Conservation (phyloP, 2,113 vertebrate species). For the Macroglossus sobrinus region DNA sequence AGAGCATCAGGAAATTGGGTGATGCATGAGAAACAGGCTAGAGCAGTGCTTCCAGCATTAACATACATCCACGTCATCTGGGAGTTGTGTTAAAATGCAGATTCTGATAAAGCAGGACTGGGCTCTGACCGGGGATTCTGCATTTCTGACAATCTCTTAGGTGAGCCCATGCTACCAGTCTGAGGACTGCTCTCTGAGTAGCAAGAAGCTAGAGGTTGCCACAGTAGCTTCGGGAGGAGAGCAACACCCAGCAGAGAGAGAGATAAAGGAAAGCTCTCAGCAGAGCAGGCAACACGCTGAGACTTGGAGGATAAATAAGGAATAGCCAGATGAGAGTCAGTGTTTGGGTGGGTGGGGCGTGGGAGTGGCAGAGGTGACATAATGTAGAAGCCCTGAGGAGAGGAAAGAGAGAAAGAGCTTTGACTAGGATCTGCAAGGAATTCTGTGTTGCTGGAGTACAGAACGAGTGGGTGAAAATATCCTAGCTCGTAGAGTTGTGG, state of each 20-base stretch:
- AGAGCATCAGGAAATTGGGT: neutral
- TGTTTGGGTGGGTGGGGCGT: neutral
- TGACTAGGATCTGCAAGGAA: neutral
- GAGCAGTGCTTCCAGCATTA: neutral
- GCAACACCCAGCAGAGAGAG: neutral
- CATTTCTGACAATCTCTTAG: neutral
- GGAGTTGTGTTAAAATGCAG: neutral
- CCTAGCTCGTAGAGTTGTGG: neutral
- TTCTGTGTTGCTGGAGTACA: neutral
- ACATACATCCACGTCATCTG: accelerated
- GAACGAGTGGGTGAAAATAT: neutral
- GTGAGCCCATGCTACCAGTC: neutral
- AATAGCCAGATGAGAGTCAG: neutral
- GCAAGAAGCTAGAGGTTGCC: neutral
- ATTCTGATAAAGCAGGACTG: neutral
- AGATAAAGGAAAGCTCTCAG: neutral
- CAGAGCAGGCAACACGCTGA: neutral
- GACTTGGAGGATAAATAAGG: neutral
- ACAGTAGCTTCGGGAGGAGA: neutral
- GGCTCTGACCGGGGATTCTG: neutral
- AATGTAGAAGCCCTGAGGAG: neutral
- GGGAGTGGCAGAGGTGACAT: neutral
- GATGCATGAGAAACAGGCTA: neutral
- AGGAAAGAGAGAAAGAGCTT: neutral
- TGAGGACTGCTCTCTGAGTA: neutral